Base-by-base conservation (phyloP, 2,888 invertebrate genomes). In the Scotopteryx bipunctaria region DNA sequence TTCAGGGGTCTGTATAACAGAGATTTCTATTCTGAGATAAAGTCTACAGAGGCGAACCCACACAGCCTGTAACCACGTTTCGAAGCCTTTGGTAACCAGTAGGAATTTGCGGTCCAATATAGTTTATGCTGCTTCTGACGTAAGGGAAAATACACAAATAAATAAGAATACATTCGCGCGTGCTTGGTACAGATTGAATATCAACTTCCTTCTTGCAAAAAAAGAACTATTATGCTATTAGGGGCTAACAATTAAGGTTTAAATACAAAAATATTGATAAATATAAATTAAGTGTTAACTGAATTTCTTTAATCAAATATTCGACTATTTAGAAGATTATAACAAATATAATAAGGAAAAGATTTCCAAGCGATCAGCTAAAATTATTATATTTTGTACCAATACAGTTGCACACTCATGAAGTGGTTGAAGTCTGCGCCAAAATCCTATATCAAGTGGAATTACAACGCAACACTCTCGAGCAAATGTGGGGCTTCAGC, bases 401-500 rank as follows among this genome's bases (percentile, higher is more conserved):
- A 32, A 23, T 57, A 54, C 91, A 97, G 97, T 90, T 97, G 73
- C 96, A 97, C 82, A 97, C 97, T 48, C 98, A 97, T 81, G 97
- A 97, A 90, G 95, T 97, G 63, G 96, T 98, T 51, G 98, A 99
- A 91, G 97, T 99, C 40, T 98, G 98, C 84, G 97, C 97, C 73
- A 99, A 99, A 92, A 97, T 98, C 76, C 92, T 98, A 62, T 98
- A 98, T 88, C 98, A 98, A 93, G 97, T 98, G 67, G 98, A 98
- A 83, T 92, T 99, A 74, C 95, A 96, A 71, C 93, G 98, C 57
- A 95, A 94, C 62, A 96, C 97, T 5, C 92, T 97, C 71, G 98
- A 98, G 72, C 96, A 97, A 83, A 97, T 98, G 96, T 99, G 98
- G 96, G 99, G 99, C 67, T 98, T 99, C 91, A 97, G 97, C 61